phyloP scores from a whole-genome alignment of 2,888 invertebrate species.

The Amphiduros pacificus region DNA sequence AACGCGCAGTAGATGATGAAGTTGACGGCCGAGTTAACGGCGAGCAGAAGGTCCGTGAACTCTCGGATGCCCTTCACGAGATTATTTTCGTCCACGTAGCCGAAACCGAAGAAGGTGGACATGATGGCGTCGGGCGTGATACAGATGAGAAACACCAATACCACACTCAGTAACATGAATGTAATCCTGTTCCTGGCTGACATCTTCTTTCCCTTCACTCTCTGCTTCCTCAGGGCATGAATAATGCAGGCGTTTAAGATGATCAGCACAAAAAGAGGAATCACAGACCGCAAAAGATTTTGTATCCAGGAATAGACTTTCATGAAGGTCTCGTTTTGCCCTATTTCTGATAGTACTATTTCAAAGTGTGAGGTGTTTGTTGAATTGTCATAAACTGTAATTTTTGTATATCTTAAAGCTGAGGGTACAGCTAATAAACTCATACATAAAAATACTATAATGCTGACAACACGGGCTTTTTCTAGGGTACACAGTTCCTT shows the following conservation, averaged over 20 bases:
- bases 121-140: conserved; percentile 34
- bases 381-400: conserved; percentile 23
- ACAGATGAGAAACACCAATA: conserved; percentile 33
- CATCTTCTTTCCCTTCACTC: conserved; percentile 36
- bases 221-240: conserved; percentile 44
- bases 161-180: conserved; percentile 33
- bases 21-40: conserved; percentile 36
- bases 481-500: conserved; percentile 40
- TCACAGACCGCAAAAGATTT: conserved; percentile 49
- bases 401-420: conserved; percentile 41
- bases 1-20: conserved; percentile 35
- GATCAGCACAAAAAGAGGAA: conserved; percentile 52
- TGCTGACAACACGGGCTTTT: conserved; percentile 37
- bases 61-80: conserved; percentile 35
- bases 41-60: conserved; percentile 33
- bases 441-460: conserved; percentile 47
- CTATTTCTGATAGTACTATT: conserved; percentile 41
- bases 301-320: conserved; percentile 50
- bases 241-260: conserved; percentile 52
- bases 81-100: conserved; percentile 32
- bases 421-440: conserved; percentile 49
- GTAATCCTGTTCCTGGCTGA: conserved; percentile 32
- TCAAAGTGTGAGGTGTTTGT: conserved; percentile 38
- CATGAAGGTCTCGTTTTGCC: conserved; percentile 45
- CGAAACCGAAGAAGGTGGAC: conserved; percentile 33